phyloP scores from a whole-genome alignment of 2,113 vertebrate species.

The Nipponia nippon region DNA sequence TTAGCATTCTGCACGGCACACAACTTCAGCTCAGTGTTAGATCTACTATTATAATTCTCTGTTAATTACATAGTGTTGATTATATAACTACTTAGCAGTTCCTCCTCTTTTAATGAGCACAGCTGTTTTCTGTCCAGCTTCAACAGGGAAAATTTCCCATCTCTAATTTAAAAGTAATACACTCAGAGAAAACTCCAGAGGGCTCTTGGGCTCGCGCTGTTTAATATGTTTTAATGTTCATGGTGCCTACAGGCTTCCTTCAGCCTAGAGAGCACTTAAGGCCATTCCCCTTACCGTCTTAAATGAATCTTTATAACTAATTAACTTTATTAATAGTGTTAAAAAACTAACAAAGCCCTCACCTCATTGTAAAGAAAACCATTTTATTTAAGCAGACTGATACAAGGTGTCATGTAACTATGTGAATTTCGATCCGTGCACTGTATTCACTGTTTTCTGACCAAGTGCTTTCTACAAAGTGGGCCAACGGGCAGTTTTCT shows the following conservation, averaged over 20 bases:
- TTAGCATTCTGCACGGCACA: background rate
- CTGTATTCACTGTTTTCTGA: background rate
- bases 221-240: background rate
- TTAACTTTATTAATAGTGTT: slow-evolving; percentile 23
- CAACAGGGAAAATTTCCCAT: slow-evolving; percentile 51
- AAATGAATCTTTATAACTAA: slow-evolving; percentile 1
- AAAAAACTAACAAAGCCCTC: background rate
- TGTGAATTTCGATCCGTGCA: background rate
- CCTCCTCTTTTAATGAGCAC: slow-evolving; percentile 69
- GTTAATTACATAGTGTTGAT: slow-evolving; percentile 67
- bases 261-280: background rate
- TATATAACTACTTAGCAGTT: slow-evolving; percentile 60
- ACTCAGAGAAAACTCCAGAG: slow-evolving; percentile 55
- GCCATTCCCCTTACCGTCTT: background rate
- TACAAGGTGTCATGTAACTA: background rate
- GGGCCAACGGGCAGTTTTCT: background rate
- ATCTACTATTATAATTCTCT: slow-evolving; percentile 45
- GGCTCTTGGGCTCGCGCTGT: slow-evolving; percentile 10
- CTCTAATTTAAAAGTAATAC: slow-evolving; percentile 64
- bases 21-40: background rate
- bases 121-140: slow-evolving; percentile 71
- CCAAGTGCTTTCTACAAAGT: background rate
- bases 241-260: background rate
- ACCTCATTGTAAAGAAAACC: background rate
- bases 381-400: background rate